These are phyloP conservation scores for Papilio gigon DNA, from an alignment of 2,888 invertebrate species.

Conservation along the genomic window DNA sequence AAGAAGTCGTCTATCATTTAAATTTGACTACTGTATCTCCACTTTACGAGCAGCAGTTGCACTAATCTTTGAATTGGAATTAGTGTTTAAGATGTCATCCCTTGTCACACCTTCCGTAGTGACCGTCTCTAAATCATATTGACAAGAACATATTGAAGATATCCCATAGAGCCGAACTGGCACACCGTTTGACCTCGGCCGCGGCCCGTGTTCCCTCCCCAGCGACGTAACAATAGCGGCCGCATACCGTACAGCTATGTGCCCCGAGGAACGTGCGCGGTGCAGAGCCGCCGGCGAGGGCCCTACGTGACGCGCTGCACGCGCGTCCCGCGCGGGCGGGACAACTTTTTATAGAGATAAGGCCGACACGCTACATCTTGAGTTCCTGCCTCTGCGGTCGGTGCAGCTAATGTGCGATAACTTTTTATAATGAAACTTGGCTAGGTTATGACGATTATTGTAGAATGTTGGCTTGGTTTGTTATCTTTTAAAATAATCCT, in stretches of 20 bases:
- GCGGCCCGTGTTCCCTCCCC: constrained; percentile 5
- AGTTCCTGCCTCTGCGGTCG: not conserved
- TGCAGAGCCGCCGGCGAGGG: not conserved
- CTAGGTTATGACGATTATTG: no score
- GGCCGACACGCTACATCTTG: not conserved
- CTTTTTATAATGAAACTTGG: not conserved
- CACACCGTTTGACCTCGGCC: not conserved
- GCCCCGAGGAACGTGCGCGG: constrained; percentile 15
- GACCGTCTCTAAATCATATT: no score
- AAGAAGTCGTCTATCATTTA: no score
- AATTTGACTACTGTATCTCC: no score
- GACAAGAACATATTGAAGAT: no score
- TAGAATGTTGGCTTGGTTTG: not conserved
- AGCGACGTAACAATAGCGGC: constrained; percentile 1
- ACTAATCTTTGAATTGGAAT: not conserved
- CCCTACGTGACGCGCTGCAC: constrained; percentile 46
- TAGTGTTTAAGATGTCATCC: no score
- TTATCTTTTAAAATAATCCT: not conserved
- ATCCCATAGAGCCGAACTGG: no score
- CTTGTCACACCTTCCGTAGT: no score
- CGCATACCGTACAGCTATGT: constrained; percentile 1
- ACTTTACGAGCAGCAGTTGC: no score
- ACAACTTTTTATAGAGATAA: constrained; percentile 6
- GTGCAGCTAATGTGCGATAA: not conserved
- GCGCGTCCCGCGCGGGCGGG: constrained; percentile 34